These are phyloP conservation scores for Serrognathus titanus DNA, from an alignment of 2,888 invertebrate species.

Conservation along the genomic window DNA sequence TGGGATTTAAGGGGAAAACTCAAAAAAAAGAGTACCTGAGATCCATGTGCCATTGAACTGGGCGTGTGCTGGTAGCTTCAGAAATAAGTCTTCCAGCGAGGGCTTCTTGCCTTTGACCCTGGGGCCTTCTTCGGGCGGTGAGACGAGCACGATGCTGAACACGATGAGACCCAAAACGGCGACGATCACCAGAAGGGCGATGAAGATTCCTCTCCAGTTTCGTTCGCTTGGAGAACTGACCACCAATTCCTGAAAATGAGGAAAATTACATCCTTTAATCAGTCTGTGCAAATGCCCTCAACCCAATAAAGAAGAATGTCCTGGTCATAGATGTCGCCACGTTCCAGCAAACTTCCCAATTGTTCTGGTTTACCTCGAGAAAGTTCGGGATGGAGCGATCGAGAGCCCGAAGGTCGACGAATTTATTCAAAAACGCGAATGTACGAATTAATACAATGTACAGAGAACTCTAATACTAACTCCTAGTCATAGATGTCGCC, in stretches of 20 bases:
- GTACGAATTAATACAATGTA: no score
- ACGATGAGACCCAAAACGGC: slow-evolving; percentile 86
- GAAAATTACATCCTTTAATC: not conserved
- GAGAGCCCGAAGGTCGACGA: no score
- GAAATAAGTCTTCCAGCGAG: slow-evolving; percentile 64
- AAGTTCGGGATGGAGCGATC: no score
- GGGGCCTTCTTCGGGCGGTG: slow-evolving; percentile 72
- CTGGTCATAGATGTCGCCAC: no score
- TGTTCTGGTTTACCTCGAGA: no score
- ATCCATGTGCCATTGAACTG: slow-evolving; percentile 78
- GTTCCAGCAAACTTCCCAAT: no score
- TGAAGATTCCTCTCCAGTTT: slow-evolving; percentile 93
- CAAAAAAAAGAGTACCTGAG: slow-evolving; percentile 52
- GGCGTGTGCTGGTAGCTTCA: slow-evolving; percentile 48
- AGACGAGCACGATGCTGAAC: slow-evolving; percentile 86
- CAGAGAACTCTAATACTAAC: no score
- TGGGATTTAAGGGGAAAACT: not conserved
- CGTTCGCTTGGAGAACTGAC: slow-evolving; percentile 81
- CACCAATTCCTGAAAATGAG: slow-evolving; percentile 74
- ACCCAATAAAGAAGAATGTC: no score
- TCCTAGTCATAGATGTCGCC: no score
- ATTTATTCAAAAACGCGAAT: no score
- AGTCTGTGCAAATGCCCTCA: no score
- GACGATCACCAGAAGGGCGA: slow-evolving; percentile 85
- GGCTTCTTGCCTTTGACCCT: slow-evolving; percentile 66